Evolutionary conservation across 2,888 invertebrate species (phyloP), one percentile per base, ranked within the genome.

Genomic region (Phengaris arion): DNA sequence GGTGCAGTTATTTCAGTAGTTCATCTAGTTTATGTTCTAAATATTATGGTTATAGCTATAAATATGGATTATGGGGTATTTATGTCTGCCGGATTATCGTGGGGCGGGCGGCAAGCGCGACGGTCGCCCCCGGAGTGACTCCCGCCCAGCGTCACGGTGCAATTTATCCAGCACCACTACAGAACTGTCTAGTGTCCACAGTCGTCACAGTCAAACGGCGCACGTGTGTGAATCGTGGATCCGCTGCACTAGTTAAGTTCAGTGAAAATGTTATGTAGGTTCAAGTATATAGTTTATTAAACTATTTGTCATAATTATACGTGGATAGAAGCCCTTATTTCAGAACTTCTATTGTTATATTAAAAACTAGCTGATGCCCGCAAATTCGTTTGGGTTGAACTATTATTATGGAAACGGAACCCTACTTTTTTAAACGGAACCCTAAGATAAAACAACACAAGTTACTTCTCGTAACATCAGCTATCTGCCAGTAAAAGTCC

Each of bases 91-190:
- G 48, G 68, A 45, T 54, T 48, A 72, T 48, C 1, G 74, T 45
- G 84, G 87, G 89, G 91, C 87, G 89, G 87, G 83, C 87, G 87
- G 85, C 87, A 80, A 81, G 80, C 81, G 80, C 82, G 85, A 81
- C 82, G 85, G 86, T 86, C 87, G 88, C 86, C 87, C 86, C 87
- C 83, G 87, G 89, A 87, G 81, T 83, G 82, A 77, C 78, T 76
- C 80, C 69, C 76, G 72, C 74, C 74, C 77, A 77, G 76, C 69
- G 52, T 54, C 75, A 78, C 75, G 59, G 22, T 77, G 52, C 52
- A 73, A 52, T 68, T 55, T 59, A 73, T 51, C 12, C 52, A 35
- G 35, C 45, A 64, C 64, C 22, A 64, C 52, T 52, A 52, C 52
- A 35, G 35, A 5, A 64, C 64, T 35, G 35, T 35, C 35, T 6